Evolutionary conservation across 2,797 vertebrate species (phyloP).

Genomic region (Helicolenus hilgendorfi): DNA sequence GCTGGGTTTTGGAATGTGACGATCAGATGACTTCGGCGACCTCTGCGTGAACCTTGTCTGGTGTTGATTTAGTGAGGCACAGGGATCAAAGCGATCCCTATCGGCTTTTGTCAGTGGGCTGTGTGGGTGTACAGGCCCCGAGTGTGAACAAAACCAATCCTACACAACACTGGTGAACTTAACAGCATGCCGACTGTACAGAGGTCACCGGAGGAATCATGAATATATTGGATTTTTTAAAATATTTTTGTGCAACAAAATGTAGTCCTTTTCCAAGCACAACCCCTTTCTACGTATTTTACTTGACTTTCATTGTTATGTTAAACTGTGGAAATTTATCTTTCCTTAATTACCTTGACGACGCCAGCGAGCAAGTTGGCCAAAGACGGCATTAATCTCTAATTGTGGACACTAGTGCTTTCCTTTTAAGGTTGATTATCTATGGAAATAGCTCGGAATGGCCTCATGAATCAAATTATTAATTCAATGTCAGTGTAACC

Average conservation of each 20-base stretch:
- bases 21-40: slow-evolving; percentile 90
- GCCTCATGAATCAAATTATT: slow-evolving; percentile 87
- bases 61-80: slow-evolving; percentile 90
- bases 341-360: slow-evolving; percentile 84
- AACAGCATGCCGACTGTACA: slow-evolving; percentile 38
- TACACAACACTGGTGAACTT: slow-evolving; percentile 51
- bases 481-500: slow-evolving; percentile 82
- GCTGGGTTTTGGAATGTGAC: slow-evolving; percentile 87
- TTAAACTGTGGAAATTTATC: slow-evolving; percentile 79
- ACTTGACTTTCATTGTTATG: slow-evolving; percentile 82
- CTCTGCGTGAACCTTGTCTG: slow-evolving; percentile 90
- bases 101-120: slow-evolving; percentile 78
- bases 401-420: slow-evolving; percentile 80
- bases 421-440: slow-evolving; percentile 88
- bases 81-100: slow-evolving; percentile 87
- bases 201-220: slow-evolving; percentile 40
- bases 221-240: background rate
- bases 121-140: slow-evolving; percentile 54
- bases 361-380: slow-evolving; percentile 72
- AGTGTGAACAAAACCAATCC: slow-evolving; percentile 80
- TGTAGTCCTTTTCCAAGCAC: background rate
- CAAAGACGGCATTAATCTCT: slow-evolving; percentile 84
- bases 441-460: slow-evolving; percentile 84
- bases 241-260: background rate
- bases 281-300: slow-evolving; percentile 63